Evolutionary conservation across 2,888 invertebrate species (phyloP).

Genomic region (Pandemis cinnamomeana): DNA sequence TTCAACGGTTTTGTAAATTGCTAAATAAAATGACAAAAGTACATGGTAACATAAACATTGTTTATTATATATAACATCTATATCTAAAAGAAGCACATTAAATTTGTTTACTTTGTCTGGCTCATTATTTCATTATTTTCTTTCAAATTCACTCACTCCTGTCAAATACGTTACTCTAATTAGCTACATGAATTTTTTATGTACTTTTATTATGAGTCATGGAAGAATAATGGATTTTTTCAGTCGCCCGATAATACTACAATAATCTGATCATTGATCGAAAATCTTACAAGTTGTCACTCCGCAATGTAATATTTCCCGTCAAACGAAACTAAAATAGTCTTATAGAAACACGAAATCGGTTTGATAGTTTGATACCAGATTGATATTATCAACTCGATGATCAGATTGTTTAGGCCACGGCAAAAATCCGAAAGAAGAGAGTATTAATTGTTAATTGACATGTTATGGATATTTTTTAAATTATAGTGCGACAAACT

Average conservation of each 20-base stretch:
- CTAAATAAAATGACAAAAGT: background rate
- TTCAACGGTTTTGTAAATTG: background rate
- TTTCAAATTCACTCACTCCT: background rate
- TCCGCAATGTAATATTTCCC: too few species aligned
- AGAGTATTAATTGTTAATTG: slow-evolving; percentile 45
- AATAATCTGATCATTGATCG: background rate
- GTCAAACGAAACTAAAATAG: too few species aligned
- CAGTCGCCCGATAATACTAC: background rate
- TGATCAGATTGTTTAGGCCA: background rate
- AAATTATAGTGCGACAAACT: slow-evolving; percentile 8
- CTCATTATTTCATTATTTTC: background rate
- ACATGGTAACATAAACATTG: background rate
- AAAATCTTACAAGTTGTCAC: too few species aligned
- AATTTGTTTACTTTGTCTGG: background rate
- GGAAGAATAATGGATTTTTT: background rate
- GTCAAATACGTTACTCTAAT: background rate
- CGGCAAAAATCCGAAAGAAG: background rate
- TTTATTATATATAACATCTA: slow-evolving; percentile 4
- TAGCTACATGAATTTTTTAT: background rate
- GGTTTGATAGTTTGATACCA: too few species aligned
- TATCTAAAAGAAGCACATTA: slow-evolving; percentile 6
- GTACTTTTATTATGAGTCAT: background rate
- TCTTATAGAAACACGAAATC: too few species aligned
- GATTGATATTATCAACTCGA: background rate
- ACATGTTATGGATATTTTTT: slow-evolving; percentile 41